Evolutionary conservation across 2,888 invertebrate species (phyloP).

Genomic region (Eupithecia subumbrata): DNA sequence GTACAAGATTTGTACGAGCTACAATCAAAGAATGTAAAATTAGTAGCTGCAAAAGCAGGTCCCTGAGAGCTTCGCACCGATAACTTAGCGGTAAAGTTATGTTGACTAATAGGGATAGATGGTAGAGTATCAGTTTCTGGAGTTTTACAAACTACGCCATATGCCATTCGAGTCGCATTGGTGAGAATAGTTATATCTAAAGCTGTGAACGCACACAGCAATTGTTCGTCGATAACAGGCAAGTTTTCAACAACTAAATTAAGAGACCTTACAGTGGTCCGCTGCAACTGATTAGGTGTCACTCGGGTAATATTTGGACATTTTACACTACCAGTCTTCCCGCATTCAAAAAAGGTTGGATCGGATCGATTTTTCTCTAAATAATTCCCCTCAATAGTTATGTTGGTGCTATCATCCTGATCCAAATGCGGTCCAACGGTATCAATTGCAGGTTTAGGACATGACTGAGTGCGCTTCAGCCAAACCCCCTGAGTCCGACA

Average conservation of each 20-base stretch:
- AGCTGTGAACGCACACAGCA: conserved; percentile 96
- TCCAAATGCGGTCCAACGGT: conserved; percentile 84
- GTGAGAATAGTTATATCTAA: conserved; percentile 95
- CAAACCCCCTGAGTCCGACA: not conserved
- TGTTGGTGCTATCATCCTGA: conserved; percentile 92
- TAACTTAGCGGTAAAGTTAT: conserved; percentile 97
- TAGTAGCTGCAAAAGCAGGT: conserved; percentile 97
- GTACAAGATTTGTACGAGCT: conserved; percentile 98
- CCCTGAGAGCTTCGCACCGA: conserved; percentile 96
- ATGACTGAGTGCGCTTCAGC: not conserved
- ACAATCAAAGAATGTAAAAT: conserved; percentile 99
- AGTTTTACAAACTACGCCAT: conserved; percentile 97
- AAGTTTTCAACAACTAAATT: conserved; percentile 97
- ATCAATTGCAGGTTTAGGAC: not conserved
- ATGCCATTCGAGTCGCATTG: conserved; percentile 95
- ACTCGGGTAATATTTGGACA: conserved; percentile 58
- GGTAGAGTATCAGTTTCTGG: conserved; percentile 97
- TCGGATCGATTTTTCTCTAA: conserved; percentile 58
- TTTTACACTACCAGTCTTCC: not conserved
- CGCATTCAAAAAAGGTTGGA: conserved; percentile 96
- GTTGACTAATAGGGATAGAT: conserved; percentile 95
- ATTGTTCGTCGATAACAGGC: conserved; percentile 94
- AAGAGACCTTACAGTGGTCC: conserved; percentile 95
- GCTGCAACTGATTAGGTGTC: conserved; percentile 94
- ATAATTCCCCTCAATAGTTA: conserved; percentile 80